Evolutionary conservation across 2,797 vertebrate species (phyloP).

Genomic region (Apodemus agrarius): DNA sequence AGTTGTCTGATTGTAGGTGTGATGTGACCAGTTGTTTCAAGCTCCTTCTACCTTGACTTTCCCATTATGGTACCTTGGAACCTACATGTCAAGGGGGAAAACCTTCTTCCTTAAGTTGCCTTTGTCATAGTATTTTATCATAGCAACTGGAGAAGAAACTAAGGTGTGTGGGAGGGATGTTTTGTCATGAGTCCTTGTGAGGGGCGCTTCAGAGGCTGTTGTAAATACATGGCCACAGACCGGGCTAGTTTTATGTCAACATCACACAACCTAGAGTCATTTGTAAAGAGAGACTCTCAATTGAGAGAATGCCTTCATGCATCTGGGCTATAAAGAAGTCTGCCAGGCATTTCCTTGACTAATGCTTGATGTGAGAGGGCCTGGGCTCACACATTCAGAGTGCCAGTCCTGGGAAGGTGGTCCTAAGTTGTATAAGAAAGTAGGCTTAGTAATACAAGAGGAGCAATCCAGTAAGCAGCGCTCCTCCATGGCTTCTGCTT

Average conservation of each 20-base stretch:
- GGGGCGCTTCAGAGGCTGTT: not conserved
- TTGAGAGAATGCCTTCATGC: not conserved
- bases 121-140: not conserved
- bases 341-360: not conserved
- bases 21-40: not conserved
- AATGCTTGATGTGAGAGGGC: not conserved
- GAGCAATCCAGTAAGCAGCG: not conserved
- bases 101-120: not conserved
- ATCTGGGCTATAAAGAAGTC: not conserved
- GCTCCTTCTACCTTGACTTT: not conserved
- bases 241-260: not conserved
- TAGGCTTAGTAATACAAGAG: not conserved
- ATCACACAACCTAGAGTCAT: not conserved
- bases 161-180: not conserved
- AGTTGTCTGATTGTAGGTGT: not conserved
- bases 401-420: too few relatives aligned
- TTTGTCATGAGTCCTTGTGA: not conserved
- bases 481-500: not conserved
- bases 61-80: not conserved
- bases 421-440: not conserved
- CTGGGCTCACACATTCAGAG: not conserved
- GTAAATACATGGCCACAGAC: not conserved
- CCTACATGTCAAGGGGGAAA: not conserved
- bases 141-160: not conserved
- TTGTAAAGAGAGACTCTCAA: not conserved